Conservation (phyloP, 2,113 vertebrate genomes). For the Plotosus lineatus region DNA sequence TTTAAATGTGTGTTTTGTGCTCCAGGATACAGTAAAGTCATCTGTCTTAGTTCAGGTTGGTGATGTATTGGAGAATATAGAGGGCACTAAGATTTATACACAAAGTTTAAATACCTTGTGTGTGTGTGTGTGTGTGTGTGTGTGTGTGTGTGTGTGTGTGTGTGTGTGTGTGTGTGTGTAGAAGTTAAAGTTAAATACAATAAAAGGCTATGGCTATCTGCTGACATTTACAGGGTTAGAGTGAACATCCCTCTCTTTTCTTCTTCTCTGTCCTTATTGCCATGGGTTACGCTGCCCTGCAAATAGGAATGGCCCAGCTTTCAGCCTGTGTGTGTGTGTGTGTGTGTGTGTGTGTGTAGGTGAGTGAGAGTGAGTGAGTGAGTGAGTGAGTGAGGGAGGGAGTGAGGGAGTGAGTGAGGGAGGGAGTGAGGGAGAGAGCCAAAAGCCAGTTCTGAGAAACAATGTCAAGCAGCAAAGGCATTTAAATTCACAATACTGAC, state of each 20-base stretch:
- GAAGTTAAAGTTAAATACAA: slow-evolving; percentile 66
- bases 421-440: slow-evolving; percentile 37
- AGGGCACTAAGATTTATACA: slow-evolving; percentile 56
- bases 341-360: slow-evolving; percentile 27
- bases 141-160: not conserved
- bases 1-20: slow-evolving; percentile 5
- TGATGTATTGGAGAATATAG: not conserved
- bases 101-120: slow-evolving; percentile 54
- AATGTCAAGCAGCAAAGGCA: slow-evolving; percentile 61
- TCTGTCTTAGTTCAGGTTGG: not conserved
- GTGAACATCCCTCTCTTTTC: slow-evolving; percentile 51
- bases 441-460: slow-evolving; percentile 65
- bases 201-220: slow-evolving; percentile 64
- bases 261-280: slow-evolving; percentile 64
- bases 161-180: slow-evolving; percentile 18
- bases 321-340: slow-evolving; percentile 60
- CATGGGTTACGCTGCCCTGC: slow-evolving; percentile 67
- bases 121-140: not conserved
- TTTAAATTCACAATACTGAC: slow-evolving; percentile 58
- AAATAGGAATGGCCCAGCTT: slow-evolving; percentile 70
- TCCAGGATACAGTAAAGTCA: slow-evolving; percentile 16
- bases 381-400: slow-evolving; percentile 48
- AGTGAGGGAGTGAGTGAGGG: slow-evolving; percentile 51
- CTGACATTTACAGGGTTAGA: slow-evolving; percentile 74
- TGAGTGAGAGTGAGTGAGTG: slow-evolving; percentile 48